Base-by-base conservation (phyloP, 2,113 vertebrate genomes). In the Forbesichthys papilliferus region DNA sequence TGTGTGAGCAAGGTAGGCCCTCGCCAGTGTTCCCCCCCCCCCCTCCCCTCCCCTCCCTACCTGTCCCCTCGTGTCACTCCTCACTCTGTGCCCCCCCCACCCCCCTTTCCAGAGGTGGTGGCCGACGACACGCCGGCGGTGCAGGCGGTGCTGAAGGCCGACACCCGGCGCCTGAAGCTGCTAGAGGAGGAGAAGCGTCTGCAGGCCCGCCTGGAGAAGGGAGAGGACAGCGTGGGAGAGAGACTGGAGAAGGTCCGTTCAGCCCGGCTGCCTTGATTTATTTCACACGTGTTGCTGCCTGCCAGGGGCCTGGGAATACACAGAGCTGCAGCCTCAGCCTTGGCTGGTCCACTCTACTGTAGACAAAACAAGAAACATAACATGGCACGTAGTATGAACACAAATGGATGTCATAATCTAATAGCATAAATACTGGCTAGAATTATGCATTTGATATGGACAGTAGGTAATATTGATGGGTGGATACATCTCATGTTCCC, bases 101-200 rank as follows among this genome's bases (percentile, higher is more conserved):
- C 3, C 0, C 11, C 14, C 20, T 0, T 2, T 7, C 2, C 72
- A 97, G 96, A 96, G 96, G 96, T 98, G 86, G 84, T 94, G 1
- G 95, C 96, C 0, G 96, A 97, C 0, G 94, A 96, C 73, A 98
- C 96, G 0, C 95, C 96, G 0, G 96, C 96, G 0, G 96, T 97
- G 1, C 94, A 97, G 85, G 95, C 95, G 0, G 96, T 97, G 47
- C 89, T 97, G 18, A 95, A 95, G 52, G 96, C 96, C 0, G 96
- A 97, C 81, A 96, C 94, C 0, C 93, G 93, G 42, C 90, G 96
- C 0, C 68, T 96, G n/a, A 94, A 91, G 85, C 89, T 98, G 1
- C 81, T 98, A 73, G 95, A 96, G 63, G 95, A 98, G 77, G 95
- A 97, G 86, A 93, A 73, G 1, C 88, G 5, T 52, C 92, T 98